Conservation (phyloP, 2,888 invertebrate species). For the Noctua janthe region DNA sequence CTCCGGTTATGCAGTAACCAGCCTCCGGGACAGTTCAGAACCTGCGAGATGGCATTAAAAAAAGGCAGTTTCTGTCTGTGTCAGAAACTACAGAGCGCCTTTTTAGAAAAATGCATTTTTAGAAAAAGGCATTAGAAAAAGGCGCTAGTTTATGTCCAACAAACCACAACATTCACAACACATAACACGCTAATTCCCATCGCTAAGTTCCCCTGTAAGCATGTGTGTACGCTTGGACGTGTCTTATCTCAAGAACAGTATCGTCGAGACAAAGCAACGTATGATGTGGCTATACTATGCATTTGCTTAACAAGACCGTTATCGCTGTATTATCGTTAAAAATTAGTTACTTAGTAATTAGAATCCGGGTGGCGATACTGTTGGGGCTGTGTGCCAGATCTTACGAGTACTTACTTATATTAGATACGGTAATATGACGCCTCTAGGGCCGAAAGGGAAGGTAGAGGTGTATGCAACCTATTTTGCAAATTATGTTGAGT, state of each 20-base stretch:
- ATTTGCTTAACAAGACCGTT: constrained; percentile 65
- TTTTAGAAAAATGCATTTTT: no score
- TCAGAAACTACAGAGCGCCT: no score
- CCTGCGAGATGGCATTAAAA: no score
- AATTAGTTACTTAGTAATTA: constrained; percentile 71
- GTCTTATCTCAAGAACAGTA: constrained; percentile 72
- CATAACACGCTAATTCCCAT: constrained; percentile 27
- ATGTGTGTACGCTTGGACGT: constrained; percentile 67
- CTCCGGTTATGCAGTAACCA: no score
- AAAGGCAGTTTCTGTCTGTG: not conserved
- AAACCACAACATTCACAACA: constrained; percentile 8
- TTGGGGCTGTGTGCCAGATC: constrained; percentile 30
- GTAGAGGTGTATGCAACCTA: not conserved
- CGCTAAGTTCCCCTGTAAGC: constrained; percentile 43
- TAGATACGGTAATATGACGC: not conserved
- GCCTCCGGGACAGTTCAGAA: no score
- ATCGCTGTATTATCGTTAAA: constrained; percentile 73
- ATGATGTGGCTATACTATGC: constrained; percentile 71
- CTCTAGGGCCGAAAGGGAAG: no score
- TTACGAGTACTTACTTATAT: not conserved
- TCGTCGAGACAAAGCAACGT: constrained; percentile 70
- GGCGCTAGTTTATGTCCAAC: not conserved
- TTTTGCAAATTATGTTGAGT: not conserved
- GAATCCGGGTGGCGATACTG: constrained; percentile 55
- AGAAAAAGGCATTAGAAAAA: not conserved